Conservation (phyloP, 2,888 invertebrate genomes). For the Scrobipalpa atriplicella region DNA sequence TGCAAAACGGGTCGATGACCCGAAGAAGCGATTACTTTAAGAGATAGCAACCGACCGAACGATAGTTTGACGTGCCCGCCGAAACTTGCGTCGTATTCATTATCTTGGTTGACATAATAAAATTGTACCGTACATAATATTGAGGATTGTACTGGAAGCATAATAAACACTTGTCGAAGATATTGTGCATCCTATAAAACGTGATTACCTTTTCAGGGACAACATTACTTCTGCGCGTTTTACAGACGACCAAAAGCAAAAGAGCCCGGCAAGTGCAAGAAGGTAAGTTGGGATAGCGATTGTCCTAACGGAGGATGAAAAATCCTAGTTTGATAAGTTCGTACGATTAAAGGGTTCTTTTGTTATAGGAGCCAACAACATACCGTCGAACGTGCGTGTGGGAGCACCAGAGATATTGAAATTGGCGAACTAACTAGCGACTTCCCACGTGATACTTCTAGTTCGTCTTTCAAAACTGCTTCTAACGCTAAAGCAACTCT, state of each 20-base stretch:
- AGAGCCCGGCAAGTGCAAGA: neutral
- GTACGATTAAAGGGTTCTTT: neutral
- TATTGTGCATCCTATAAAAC: neutral
- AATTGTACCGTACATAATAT: too few species aligned
- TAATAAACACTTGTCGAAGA: too few species aligned
- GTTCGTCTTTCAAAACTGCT: slow-evolving; percentile 58
- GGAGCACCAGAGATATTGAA: neutral
- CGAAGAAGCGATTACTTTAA: too few species aligned
- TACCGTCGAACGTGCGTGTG: neutral
- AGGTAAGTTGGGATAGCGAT: neutral
- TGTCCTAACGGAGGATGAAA: too few species aligned
- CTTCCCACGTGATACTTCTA: slow-evolving; percentile 42
- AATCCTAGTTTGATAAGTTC: neutral
- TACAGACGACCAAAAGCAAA: neutral
- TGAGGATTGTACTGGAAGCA: too few species aligned
- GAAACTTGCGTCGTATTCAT: too few species aligned
- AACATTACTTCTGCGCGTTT: neutral
- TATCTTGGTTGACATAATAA: too few species aligned
- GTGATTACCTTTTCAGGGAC: neutral
- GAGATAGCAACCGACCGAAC: too few species aligned
- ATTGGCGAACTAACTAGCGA: neutral
- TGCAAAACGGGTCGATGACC: too few species aligned
- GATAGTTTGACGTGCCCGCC: too few species aligned
- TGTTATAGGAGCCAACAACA: neutral
- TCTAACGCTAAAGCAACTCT: slow-evolving; percentile 47